Evolutionary conservation across 2,888 invertebrate species (phyloP), one percentile per base, ranked within the genome.

Genomic region (Drosophila aldrichi): DNA sequence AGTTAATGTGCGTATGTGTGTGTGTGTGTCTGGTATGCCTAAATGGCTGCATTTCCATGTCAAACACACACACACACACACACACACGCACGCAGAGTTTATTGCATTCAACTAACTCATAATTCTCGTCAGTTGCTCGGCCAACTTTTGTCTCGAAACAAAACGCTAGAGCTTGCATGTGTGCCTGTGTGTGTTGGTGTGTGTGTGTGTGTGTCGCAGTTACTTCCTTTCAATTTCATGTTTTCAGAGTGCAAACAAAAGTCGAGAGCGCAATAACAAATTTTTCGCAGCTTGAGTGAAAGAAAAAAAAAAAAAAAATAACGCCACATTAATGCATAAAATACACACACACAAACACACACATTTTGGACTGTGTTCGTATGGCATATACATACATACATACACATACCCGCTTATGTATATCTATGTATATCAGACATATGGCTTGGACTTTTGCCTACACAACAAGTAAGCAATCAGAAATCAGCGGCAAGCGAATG

Each of bases 71-170:
- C 40, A 44, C 40, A 32, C 29, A 22, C 25, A 9, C 52, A 41
- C 57, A 20, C 70, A 59, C 41, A 40, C 54, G 12, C 32, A 14
- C 52, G 25, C 54, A n/a, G 67, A 75, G 79, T 79, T 80, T 80
- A 81, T 81, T 80, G 82, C 80, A 78, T 80, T 80, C 80, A 75
- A 75, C 82, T 82, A 78, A 82, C 82, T 80, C 79, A 82, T 79
- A 80, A 82, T 80, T 81, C 73, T 75, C 69, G 66, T 56, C 68
- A 70, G 65, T 74, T 70, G 61, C 67, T 57, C 57, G 74, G 57
- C 70, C 68, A 81, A 74, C 74, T 79, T 79, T 79, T 79, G 79
- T 81, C 70, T 77, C 51, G 64, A 74, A 81, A 79, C 79, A 79
- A 80, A 78, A 79, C 82, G 67, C 58, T 62, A 54, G 38, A n/a